Base-by-base conservation (phyloP, 2,888 invertebrate species). In the Chrysolina oricalcia region DNA sequence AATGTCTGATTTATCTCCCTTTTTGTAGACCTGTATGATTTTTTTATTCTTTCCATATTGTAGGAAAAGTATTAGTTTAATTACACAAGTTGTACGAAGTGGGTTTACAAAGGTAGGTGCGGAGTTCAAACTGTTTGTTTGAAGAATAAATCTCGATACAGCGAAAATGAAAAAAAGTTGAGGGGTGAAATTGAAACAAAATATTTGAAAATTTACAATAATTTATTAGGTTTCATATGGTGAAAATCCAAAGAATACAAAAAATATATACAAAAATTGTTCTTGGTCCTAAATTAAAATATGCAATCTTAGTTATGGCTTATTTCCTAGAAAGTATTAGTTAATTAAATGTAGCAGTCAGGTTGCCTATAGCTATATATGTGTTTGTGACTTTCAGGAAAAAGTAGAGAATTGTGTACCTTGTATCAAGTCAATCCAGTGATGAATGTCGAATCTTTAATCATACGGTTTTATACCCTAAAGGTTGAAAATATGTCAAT, bases 211-310 rank as follows among this genome's bases (percentile, higher is more conserved):
- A 35, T 35, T 59, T 23, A 10, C 15, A 59, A 59, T 59, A 59
- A 59, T 59, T 59, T 59, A 59, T 59, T 35, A 59, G 13, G 4
- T 15, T 59, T 35, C 59, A 13, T 59, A 56, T 56, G n/a, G 59
- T 59, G 15, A n/a, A n/a, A 27, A n/a, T 59, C n/a, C 15, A 10
- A 59, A 59, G 23, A 59, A 27, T 59, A 59, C 17, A 59, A 59
- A 56, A 59, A 59, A 59, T 59, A 59, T 59, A 27, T 59, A 59
- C 59, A 59, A 59, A 53, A 59, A 59, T 59, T 46, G n/a, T 15
- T 35, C 35, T n/a, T 13, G n/a, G 23, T 59, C 9, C 8, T 59
- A 59, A 59, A 59, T 23, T 27, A 15, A 59, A 59, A 35, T n/a
- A 59, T 23, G 35, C 53, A 53, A 21, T 53, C 53, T 53, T 11